Conservation (phyloP, 2,888 invertebrate species). For the Drosophila yooni region DNA sequence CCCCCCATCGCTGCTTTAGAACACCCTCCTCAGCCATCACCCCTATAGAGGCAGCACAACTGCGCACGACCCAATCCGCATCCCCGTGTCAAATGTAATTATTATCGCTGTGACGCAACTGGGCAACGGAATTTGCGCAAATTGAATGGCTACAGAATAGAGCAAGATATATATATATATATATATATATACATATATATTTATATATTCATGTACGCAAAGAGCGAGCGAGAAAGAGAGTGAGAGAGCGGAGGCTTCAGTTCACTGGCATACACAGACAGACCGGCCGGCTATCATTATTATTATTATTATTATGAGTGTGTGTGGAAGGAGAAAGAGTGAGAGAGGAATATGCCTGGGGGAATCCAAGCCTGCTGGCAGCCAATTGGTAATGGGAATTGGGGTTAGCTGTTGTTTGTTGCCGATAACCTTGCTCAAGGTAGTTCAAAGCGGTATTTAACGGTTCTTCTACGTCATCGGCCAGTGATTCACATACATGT, state of each 20-base stretch:
- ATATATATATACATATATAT: not conserved
- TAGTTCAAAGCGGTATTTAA: conserved; percentile 59
- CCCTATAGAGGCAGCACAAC: conserved; percentile 8
- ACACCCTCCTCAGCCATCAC: not conserved
- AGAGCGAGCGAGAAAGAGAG: not conserved
- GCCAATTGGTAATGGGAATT: conserved; percentile 20
- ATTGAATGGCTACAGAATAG: conserved; percentile 52
- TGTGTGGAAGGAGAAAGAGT: conserved; percentile 1
- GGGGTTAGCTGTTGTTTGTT: conserved; percentile 15
- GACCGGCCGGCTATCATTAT: conserved; percentile 26
- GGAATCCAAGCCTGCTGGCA: conserved; percentile 30
- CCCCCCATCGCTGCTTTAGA: not conserved
- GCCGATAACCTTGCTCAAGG: conserved; percentile 61
- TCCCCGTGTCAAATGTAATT: conserved; percentile 62
- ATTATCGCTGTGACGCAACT: conserved; percentile 71
- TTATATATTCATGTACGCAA: conserved; percentile 7
- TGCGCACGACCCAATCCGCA: conserved; percentile 53
- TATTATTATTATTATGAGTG: not conserved
- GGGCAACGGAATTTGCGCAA: conserved; percentile 71
- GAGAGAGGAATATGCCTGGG: not conserved
- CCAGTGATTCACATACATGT: conserved; percentile 4
- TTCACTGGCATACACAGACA: conserved; percentile 1
- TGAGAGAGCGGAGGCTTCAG: conserved; percentile 1
- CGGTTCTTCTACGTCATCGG: conserved; percentile 27
- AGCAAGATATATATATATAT: conserved; percentile 9